A percentile compares a stretch with the other conserved stretches of the same genome.
Evolutionary conservation across 2,113 vertebrate genomes (phyloP).

Genomic region (Casuarius casuarius): DNA sequence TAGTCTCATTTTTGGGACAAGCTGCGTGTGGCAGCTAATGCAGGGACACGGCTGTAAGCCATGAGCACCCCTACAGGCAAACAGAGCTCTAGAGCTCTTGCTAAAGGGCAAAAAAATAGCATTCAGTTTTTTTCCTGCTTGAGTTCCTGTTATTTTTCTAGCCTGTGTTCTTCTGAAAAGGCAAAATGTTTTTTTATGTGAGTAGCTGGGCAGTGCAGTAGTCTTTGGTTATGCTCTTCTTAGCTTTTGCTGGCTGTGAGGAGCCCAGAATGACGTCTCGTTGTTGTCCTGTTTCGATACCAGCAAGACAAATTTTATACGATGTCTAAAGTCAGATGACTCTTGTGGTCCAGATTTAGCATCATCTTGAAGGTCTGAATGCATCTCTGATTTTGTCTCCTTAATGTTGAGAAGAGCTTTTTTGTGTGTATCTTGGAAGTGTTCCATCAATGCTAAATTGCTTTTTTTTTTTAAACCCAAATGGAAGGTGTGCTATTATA

Average conservation of each 20-base stretch:
- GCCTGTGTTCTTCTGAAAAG: background rate
- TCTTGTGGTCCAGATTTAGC: background rate
- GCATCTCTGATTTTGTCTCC: background rate
- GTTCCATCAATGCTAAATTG: background rate
- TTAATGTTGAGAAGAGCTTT: background rate
- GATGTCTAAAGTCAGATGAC: rapidly evolving
- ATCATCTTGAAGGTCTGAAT: background rate
- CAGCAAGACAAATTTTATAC: background rate
- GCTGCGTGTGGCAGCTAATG: background rate
- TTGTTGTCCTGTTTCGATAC: too few species aligned
- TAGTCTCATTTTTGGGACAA: background rate
- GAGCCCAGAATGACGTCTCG: too few species aligned
- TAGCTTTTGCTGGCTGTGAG: background rate
- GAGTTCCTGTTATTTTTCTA: background rate
- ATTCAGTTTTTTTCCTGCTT: background rate
- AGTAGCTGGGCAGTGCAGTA: background rate
- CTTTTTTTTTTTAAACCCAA: background rate
- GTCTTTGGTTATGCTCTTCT: background rate
- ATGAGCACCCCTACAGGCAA: rapidly evolving
- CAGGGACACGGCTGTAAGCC: background rate
- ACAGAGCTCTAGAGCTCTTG: background rate
- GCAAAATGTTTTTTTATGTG: background rate
- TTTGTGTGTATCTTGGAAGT: background rate
- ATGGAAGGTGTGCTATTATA: background rate
- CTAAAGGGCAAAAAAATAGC: background rate